Conservation (phyloP, 2,113 vertebrate genomes). For the Perognathus longimembris region DNA sequence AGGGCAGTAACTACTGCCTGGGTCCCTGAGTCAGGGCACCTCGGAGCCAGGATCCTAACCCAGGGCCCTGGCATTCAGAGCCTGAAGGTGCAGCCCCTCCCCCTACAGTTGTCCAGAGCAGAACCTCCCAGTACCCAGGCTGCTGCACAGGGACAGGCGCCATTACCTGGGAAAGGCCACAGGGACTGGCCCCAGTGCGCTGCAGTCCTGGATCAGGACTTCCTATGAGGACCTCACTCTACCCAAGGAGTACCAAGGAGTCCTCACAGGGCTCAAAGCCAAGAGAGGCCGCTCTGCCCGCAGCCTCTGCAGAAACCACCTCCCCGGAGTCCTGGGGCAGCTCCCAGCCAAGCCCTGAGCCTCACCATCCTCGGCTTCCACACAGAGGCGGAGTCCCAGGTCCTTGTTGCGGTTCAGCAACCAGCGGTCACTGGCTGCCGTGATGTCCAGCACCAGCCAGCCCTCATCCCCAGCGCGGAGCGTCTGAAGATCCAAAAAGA, state of each 20-base stretch:
- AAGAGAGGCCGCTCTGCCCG: background rate
- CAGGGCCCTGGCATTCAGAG: background rate
- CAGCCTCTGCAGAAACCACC: too few species aligned
- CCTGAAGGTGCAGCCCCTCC: background rate
- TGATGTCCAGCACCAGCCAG: constrained; percentile 97
- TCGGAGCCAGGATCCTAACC: background rate
- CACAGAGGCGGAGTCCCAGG: constrained; percentile 94
- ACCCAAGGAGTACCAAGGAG: background rate
- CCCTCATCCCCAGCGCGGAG: constrained; percentile 92
- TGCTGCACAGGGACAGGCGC: background rate
- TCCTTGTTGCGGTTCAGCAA: constrained; percentile 90
- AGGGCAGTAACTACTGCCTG: background rate
- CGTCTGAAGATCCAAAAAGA: constrained; percentile 95
- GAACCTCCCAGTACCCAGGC: background rate
- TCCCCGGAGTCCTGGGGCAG: background rate
- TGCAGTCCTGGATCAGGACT: background rate
- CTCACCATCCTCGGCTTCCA: constrained; percentile 95
- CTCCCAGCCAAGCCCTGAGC: background rate
- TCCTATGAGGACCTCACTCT: background rate
- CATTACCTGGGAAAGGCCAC: too few species aligned
- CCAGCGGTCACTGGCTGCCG: constrained; percentile 94
- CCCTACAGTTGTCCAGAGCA: accelerated
- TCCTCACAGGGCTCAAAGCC: background rate
- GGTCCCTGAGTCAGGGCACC: background rate
- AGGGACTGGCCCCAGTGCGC: background rate